Evolutionary conservation across 2,113 vertebrate genomes (phyloP).

Genomic region (Lagopus leucura): DNA sequence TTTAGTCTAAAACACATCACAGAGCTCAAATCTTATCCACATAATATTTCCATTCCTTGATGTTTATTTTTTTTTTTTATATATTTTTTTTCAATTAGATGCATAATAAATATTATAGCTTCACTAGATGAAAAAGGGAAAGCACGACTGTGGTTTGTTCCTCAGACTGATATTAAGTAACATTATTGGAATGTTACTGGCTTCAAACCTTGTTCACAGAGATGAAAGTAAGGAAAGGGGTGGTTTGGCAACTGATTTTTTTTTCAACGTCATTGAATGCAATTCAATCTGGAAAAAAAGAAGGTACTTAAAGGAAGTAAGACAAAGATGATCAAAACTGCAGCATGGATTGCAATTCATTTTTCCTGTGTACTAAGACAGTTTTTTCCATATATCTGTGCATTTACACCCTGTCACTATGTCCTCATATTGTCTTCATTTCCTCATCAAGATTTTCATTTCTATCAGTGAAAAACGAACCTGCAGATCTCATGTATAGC

Average conservation of each 20-base stretch:
- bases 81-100: neutral
- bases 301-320: neutral
- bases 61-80: neutral
- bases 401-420: neutral
- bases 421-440: neutral
- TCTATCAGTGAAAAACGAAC: neutral
- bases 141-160: neutral
- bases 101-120: neutral
- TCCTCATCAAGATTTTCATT: neutral
- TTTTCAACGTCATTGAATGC: neutral
- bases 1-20: slow-evolving; percentile 27
- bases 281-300: neutral
- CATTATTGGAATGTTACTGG: neutral
- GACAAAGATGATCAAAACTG: neutral
- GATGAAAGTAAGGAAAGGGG: neutral
- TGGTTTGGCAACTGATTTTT: neutral
- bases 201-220: neutral
- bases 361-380: neutral
- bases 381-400: neutral
- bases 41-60: slow-evolving; percentile 33
- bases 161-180: neutral
- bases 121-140: neutral
- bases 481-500: neutral
- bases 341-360: neutral
- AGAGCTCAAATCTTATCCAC: neutral